Evolutionary conservation across 2,113 vertebrate species (phyloP).

Genomic region (Corydoras sp.): DNA sequence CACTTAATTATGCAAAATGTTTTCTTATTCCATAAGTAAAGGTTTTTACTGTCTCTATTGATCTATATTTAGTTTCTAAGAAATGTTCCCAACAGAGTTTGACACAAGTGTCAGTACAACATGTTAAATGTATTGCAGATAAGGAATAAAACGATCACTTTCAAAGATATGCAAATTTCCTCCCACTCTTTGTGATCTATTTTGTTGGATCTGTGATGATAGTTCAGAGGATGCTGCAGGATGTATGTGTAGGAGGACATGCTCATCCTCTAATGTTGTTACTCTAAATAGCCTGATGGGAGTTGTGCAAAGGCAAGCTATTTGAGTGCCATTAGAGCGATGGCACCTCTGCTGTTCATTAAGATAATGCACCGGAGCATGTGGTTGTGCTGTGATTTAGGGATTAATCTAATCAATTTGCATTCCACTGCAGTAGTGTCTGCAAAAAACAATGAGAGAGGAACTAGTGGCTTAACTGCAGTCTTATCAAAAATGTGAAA

Average conservation of each 20-base stretch:
- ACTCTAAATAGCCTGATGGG: neutral
- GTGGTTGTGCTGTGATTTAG: constrained; percentile 7
- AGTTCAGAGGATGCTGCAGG: neutral
- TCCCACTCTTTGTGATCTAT: neutral
- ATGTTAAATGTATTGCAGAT: too few relatives aligned
- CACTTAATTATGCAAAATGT: too few relatives aligned
- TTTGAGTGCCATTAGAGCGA: constrained; percentile 25
- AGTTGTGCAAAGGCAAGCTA: constrained; percentile 24
- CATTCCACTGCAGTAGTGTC: constrained; percentile 4
- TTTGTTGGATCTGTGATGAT: neutral
- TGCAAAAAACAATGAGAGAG: neutral
- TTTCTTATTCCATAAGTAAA: too few relatives aligned
- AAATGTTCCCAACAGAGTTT: too few relatives aligned
- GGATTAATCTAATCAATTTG: constrained; percentile 18
- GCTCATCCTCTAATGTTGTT: constrained; percentile 9
- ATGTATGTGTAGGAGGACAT: neutral
- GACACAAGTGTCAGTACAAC: too few relatives aligned
- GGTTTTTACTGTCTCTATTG: too few relatives aligned
- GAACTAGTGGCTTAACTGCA: neutral
- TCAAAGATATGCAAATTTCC: neutral
- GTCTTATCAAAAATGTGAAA: neutral
- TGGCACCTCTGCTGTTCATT: constrained; percentile 34
- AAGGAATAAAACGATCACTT: neutral
- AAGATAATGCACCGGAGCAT: constrained; percentile 29
- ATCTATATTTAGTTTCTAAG: too few relatives aligned